Evolutionary conservation across 2,113 vertebrate species (phyloP).

Genomic region (Lampris megalopsis): DNA sequence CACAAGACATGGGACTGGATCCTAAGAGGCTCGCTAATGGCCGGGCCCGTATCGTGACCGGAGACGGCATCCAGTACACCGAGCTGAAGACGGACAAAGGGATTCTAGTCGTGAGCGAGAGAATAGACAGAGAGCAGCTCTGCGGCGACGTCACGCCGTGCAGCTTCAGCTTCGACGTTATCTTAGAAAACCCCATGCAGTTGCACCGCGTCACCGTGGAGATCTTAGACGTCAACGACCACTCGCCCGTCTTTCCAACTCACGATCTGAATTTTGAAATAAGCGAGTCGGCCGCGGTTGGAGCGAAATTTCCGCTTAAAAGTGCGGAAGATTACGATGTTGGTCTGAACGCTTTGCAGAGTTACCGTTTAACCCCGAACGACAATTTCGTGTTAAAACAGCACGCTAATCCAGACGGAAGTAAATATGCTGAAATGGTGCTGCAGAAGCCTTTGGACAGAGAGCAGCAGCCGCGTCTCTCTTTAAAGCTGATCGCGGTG

Average conservation of each 20-base stretch:
- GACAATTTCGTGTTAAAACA: constrained; percentile 74
- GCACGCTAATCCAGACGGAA: constrained; percentile 67
- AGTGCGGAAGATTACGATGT: constrained; percentile 79
- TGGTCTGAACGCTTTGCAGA: constrained; percentile 73
- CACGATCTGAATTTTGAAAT: constrained; percentile 57
- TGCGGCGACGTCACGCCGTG: constrained; percentile 49
- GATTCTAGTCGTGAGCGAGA: constrained; percentile 16
- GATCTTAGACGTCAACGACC: constrained; percentile 71
- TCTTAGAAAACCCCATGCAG: constrained; percentile 63
- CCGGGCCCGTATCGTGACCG: constrained; percentile 45
- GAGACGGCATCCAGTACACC: constrained; percentile 11
- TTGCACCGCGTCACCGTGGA: constrained; percentile 55
- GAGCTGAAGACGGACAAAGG: constrained; percentile 40
- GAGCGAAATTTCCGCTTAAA: constrained; percentile 34
- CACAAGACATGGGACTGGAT: constrained; percentile 46
- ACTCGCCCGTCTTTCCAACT: constrained; percentile 42
- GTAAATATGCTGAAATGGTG: constrained; percentile 75
- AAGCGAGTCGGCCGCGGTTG: constrained; percentile 50
- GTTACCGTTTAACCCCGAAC: constrained; percentile 72
- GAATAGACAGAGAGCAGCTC: constrained; percentile 38
- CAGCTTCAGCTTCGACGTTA: constrained; percentile 54
- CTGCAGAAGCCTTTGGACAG: constrained; percentile 75
- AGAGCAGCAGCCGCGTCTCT: constrained; percentile 58
- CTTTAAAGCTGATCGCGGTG: constrained; percentile 73
- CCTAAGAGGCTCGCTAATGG: constrained; percentile 31